Evolutionary conservation across 1,140 invertebrate genomes (phyloP), one percentile per base, ranked within the genome.

Genomic region (Eupristina koningsbergeri): DNA sequence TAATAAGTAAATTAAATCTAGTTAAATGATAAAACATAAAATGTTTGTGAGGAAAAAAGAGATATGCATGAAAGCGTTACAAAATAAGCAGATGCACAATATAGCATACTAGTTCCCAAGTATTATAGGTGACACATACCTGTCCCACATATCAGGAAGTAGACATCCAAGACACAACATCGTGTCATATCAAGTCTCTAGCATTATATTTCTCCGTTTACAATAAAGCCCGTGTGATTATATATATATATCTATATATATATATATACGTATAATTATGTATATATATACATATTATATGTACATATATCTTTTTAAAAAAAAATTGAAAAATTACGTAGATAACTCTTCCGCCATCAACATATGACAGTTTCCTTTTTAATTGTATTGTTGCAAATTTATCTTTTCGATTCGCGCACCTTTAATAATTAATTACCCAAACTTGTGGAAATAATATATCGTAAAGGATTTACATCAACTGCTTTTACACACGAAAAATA

Each of bases 161-260:
- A 91, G 89, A 85, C 86, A 89, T 89, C 87, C 87, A 86, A 88
- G 87, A 83, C 86, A 89, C 86, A 83, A 89, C 87, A 86, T 87
- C 88, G 80, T 90, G 88, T 89, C 91, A 92, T 92, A 92, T 92
- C 91, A 92, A 89, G 89, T 92, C 89, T 89, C 86, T 92, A 91
- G 88, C 85, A 84, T 86, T 83, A 86, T 85, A 84, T 80, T 76
- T 73, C 69, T 61, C 69, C 36, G 77, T 84, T 80, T 80, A 80
- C 78, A 63, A 75, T 63, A 83, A 84, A 84, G 69, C 78, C 73
- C 61, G 83, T 80, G 83, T 84, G 83, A 84, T 84, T 84, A 84
- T 71, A 64, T 84, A 74, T 76, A 67, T 50, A 67, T 45, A 80
- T 53, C 50, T 79, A 45, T 74, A 80, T 80, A 83, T 63, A 81